Conservation (phyloP, 2,888 invertebrate species). For the Nomada ferruginata region DNA sequence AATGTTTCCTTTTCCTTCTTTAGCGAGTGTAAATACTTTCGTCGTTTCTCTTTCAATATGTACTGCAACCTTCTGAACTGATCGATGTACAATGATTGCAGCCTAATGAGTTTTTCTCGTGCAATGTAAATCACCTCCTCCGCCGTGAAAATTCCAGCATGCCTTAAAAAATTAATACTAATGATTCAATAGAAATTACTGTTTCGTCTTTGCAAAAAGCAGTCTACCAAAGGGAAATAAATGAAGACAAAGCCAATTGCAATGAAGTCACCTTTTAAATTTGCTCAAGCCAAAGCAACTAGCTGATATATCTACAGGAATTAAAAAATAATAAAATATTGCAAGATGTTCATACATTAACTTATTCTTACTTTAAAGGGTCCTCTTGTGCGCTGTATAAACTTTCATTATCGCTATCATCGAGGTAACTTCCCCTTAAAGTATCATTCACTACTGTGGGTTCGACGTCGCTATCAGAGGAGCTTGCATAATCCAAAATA, state of each 20-base stretch:
- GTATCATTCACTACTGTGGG: slow-evolving; percentile 87
- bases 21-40: slow-evolving; percentile 89
- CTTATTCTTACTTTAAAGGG: slow-evolving; percentile 87
- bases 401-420: slow-evolving; percentile 91
- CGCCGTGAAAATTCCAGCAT: slow-evolving; percentile 94
- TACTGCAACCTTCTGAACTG: slow-evolving; percentile 92
- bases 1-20: slow-evolving; percentile 92
- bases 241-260: not conserved
- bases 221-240: slow-evolving; percentile 71
- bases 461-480: slow-evolving; percentile 91
- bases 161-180: slow-evolving; percentile 86
- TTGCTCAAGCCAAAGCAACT: slow-evolving; percentile 81
- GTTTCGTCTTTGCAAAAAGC: slow-evolving; percentile 75
- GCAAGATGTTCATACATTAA: slow-evolving; percentile 15
- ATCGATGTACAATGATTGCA: slow-evolving; percentile 93
- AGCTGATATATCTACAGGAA: slow-evolving; percentile 68
- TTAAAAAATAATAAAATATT: slow-evolving; percentile 11
- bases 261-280: slow-evolving; percentile 20
- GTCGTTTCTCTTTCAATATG: slow-evolving; percentile 89
- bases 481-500: slow-evolving; percentile 89
- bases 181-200: slow-evolving; percentile 75
- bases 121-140: slow-evolving; percentile 94
- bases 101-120: slow-evolving; percentile 89
- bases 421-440: slow-evolving; percentile 88
- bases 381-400: slow-evolving; percentile 91